Evolutionary conservation across 2,888 invertebrate genomes (phyloP), one percentile per base, ranked within the genome.

Genomic region (Sphaerophoria taeniata): DNA sequence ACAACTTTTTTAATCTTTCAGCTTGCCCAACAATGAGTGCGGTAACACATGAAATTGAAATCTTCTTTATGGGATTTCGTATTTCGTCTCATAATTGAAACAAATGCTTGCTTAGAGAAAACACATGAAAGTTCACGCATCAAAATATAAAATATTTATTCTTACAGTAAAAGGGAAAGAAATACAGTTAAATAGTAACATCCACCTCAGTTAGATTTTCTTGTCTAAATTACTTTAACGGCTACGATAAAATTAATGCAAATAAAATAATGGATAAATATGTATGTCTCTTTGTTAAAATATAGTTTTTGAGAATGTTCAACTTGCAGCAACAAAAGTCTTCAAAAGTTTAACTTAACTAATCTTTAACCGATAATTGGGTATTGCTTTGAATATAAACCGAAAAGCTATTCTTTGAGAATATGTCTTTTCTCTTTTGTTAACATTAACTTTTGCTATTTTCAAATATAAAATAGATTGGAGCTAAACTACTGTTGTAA

Each of bases 321-420:
- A 14, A 16, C 4, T 36, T 39, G 31, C n/a, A 47, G 9, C 12
- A 43, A 43, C 43, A 0, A 39, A 49, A 24, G 24, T 24, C 24
- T 60, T 53, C 67, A 53, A 45, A 12, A 43, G 33, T 53, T 9
- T 69, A 61, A 74, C 2, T 24, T 24, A 2, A 24, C 24, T 24
- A 24, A 24, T 24, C 24, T 24, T 24, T 24, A 24, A 31, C 24
- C 36, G 12, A 6, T 53, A 31, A 49, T 47, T 43, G n/a, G n/a
- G 60, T 77, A 77, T 82, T 82, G 82, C 82, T 67, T 36, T 61
- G 56, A 11, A 69, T 39, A 61, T 36, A n/a, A 43, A 34, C 45
- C 14, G 60, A 65, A 60, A 55, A 16, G 12, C 34, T 33, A 7
- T 69, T 74, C 79, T 80, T 69, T 36, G 4, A 61, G 67, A 61